These are phyloP conservation scores for Bombus pascuorum DNA, from an alignment of 1,140 invertebrate species.

Conservation along the genomic window DNA sequence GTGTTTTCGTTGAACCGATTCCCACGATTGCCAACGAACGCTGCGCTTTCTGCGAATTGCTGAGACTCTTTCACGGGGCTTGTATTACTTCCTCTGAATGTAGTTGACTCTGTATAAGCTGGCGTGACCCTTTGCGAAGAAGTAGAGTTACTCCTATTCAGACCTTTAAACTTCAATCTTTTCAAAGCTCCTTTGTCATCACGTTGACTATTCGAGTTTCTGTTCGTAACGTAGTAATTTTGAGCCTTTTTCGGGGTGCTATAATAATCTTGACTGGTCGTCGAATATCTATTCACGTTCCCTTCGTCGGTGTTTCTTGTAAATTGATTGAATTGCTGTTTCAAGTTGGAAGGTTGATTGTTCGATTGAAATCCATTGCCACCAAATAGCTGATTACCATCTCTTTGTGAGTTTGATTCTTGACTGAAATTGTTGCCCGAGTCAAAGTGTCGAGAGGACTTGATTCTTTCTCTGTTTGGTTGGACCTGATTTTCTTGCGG, in stretches of 20 bases:
- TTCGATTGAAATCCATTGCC: constrained; percentile 38
- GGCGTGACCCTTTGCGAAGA: constrained; percentile 65
- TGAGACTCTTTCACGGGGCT: constrained; percentile 85
- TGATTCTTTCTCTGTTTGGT: constrained; percentile 61
- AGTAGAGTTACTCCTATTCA: constrained; percentile 62
- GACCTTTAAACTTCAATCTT: constrained; percentile 64
- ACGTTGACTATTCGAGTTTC: constrained; percentile 61
- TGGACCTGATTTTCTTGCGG: constrained; percentile 73
- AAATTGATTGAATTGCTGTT: constrained; percentile 68
- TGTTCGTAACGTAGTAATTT: constrained; percentile 62
- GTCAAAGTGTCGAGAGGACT: constrained; percentile 64
- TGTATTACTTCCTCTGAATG: constrained; percentile 75
- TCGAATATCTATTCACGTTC: constrained; percentile 62
- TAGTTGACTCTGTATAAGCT: constrained; percentile 77
- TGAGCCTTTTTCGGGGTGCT: constrained; percentile 61
- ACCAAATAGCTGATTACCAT: constrained; percentile 18
- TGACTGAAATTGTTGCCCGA: constrained; percentile 70
- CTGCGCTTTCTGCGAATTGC: constrained; percentile 88
- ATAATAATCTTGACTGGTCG: constrained; percentile 62
- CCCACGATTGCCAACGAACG: constrained; percentile 85
- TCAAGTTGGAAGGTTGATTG: constrained; percentile 38
- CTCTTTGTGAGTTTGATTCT: constrained; percentile 29
- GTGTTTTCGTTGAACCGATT: constrained; percentile 75
- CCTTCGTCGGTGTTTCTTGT: constrained; percentile 64
- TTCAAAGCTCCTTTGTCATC: constrained; percentile 69